Base-by-base conservation (phyloP, 1,140 invertebrate species). In the Mercenaria mercenaria region DNA sequence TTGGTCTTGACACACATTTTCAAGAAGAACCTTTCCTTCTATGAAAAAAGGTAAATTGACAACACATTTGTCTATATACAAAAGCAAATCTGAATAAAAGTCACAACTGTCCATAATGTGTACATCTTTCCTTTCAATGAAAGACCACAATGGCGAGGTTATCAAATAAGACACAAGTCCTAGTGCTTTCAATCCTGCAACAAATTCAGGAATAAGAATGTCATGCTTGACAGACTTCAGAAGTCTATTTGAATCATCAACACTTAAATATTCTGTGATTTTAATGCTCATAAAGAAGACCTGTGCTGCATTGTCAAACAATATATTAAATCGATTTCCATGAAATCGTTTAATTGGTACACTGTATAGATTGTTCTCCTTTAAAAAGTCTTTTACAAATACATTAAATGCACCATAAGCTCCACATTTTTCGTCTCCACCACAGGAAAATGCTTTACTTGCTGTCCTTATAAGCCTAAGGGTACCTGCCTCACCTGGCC, bases 391-490 rank as follows among this genome's bases (percentile, higher is more conserved):
- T 41, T 79, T 90, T 20, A 56, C 56, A 80, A 41, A 90, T n/a
- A 47, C 8, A 34, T n/a, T 61, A 67, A 90, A 85, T 1, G 18
- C 18, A 10, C 72, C 74, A 67, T 85, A 69, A 50, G 69, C 32
- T 6, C 74, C 88, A 67, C 52, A 56, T n/a, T 81, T 85, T 26
- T 86, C 89, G 61, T 91, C 90, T 10, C 89, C 76, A 82, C 90
- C 84, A 83, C 77, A 82, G n/a, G 84, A 29, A 83, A 91, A 91
- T 23, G 79, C 84, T 64, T 88, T 90, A 6, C 83, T 50, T 10
- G 47, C 64, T 26, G 89, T 90, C 2, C 83, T 1, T 4, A 87
- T 80, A 15, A 90, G 34, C 41, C 89, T 26, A 32, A 83, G n/a
- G 1, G 61, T 47, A 37, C 77, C 84, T 26, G 84, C 15, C 34